Conservation (phyloP, 2,888 invertebrate genomes). For the Clusia tigrina region DNA sequence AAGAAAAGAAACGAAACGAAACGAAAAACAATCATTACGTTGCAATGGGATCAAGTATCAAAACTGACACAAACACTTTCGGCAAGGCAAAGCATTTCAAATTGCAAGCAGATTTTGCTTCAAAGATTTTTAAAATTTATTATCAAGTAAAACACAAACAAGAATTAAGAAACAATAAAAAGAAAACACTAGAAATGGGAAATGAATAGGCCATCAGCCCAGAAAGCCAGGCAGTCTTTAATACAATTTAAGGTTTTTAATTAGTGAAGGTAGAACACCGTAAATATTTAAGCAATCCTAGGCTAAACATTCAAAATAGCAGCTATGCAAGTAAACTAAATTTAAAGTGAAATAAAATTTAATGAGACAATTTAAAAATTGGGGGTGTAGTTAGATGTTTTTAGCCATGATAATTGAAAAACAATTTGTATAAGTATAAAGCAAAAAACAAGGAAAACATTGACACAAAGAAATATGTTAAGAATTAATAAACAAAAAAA, state of each 20-base stretch:
- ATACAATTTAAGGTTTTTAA: too few species aligned
- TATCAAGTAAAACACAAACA: neutral
- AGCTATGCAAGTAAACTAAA: too few species aligned
- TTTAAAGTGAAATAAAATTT: too few species aligned
- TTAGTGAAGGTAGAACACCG: too few species aligned
- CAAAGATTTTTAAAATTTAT: neutral
- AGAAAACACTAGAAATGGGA: too few species aligned
- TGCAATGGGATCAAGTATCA: constrained; percentile 56
- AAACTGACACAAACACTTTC: neutral
- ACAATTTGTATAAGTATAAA: neutral
- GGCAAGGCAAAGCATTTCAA: neutral
- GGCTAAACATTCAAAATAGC: too few species aligned
- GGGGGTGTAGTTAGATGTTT: neutral
- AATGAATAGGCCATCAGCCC: too few species aligned
- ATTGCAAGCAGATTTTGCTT: neutral
- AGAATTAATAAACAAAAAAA: too few species aligned
- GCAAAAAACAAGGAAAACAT: constrained; percentile 15
- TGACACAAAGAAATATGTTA: constrained; percentile 42
- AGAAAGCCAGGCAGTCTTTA: too few species aligned
- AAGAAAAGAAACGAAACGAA: constrained; percentile 14
- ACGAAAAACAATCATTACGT: constrained; percentile 48
- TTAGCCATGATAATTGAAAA: constrained; percentile 1
- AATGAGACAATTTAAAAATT: too few species aligned
- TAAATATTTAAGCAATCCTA: too few species aligned
- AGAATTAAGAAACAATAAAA: too few species aligned